phyloP scores from a whole-genome alignment of 2,113 vertebrate genomes.

The Peromyscus maniculatus region DNA sequence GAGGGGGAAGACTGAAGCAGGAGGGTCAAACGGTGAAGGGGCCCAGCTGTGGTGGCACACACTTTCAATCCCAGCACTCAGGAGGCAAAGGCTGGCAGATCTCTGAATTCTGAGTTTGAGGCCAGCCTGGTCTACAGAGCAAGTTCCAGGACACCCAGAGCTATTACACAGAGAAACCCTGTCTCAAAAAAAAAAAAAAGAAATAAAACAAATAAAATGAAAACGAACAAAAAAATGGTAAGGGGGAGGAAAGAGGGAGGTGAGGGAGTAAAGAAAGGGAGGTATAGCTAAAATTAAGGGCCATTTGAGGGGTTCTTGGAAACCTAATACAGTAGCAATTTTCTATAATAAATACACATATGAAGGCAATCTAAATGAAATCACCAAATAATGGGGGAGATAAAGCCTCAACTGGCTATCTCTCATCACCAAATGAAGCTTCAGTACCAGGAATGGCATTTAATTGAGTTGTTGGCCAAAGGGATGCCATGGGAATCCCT shows the following conservation, averaged over 20 bases:
- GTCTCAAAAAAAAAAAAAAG: background rate
- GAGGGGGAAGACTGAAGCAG: background rate
- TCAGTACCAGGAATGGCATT: background rate
- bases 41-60: background rate
- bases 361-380: background rate
- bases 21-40: background rate
- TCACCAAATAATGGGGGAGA: background rate
- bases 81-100: background rate
- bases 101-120: background rate
- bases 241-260: background rate
- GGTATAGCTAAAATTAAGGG: background rate
- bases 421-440: background rate
- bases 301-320: background rate
- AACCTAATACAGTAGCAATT: background rate
- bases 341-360: background rate
- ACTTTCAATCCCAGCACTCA: background rate
- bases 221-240: background rate
- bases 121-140: background rate
- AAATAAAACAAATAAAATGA: background rate
- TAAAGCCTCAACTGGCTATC: too few relatives aligned
- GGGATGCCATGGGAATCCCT: background rate
- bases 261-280: background rate
- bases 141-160: background rate
- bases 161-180: background rate
- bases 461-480: background rate